Conservation (phyloP, 2,113 vertebrate genomes). For the Polypterus bichir region DNA sequence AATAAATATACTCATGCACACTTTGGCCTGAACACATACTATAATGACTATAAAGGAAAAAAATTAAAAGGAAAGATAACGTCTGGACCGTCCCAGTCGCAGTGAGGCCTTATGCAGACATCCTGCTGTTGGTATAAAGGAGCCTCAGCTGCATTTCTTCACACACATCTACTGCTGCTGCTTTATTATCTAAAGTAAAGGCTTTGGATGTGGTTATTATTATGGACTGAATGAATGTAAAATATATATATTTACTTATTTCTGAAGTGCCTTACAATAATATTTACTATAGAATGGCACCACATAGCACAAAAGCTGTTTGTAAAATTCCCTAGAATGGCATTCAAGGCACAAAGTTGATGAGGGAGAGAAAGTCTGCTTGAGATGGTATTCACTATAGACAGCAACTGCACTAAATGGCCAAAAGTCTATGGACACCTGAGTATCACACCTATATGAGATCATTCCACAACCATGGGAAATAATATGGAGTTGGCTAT, state of each 20-base stretch:
- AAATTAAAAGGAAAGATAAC: too few species aligned
- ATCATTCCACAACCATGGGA: not conserved
- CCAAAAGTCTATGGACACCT: not conserved
- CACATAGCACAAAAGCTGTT: not conserved
- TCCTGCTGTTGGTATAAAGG: too few species aligned
- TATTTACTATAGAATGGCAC: not conserved
- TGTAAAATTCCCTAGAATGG: not conserved
- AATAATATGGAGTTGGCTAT: too few species aligned
- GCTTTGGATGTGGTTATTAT: not conserved
- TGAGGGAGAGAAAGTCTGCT: not conserved
- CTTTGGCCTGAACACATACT: too few species aligned
- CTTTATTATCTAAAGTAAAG: not conserved
- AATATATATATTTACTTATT: not conserved
- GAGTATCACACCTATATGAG: not conserved
- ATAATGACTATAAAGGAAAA: too few species aligned
- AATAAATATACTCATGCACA: too few species aligned
- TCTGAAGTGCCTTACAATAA: not conserved
- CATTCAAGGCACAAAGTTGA: not conserved
- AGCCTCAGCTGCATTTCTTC: too few species aligned
- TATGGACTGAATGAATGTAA: not conserved
- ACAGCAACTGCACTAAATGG: not conserved
- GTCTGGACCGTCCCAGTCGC: too few species aligned
- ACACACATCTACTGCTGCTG: too few species aligned
- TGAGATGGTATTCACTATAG: not conserved
- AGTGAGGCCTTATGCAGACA: too few species aligned